A percentile compares a stretch with the other conserved stretches of the same genome.
phyloP scores from a whole-genome alignment of 2,797 vertebrate genomes.

The Merluccius polli region DNA sequence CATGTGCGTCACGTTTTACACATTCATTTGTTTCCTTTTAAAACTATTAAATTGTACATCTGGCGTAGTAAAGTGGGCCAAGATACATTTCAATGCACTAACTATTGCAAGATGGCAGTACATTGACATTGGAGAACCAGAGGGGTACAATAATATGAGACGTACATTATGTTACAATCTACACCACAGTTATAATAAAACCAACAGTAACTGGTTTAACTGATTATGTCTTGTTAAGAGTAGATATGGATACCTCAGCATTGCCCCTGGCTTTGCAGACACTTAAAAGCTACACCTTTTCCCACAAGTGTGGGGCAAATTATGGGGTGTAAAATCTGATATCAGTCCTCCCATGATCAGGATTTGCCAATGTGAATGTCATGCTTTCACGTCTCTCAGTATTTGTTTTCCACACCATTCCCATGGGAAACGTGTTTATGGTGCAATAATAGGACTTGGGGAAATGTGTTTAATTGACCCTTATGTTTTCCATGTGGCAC shows the following conservation, averaged over 20 bases:
- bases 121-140: not conserved
- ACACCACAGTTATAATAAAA: not conserved
- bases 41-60: not conserved
- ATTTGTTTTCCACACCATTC: constrained; percentile 63
- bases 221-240: constrained; percentile 19
- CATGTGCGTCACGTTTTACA: not conserved
- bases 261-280: constrained; percentile 36
- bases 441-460: constrained; percentile 57
- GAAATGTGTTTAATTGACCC: constrained; percentile 59
- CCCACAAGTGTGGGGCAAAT: constrained; percentile 54
- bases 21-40: constrained; percentile 2
- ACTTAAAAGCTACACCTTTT: constrained; percentile 51
- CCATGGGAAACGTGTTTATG: constrained; percentile 62
- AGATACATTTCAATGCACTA: not conserved
- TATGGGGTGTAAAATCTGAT: constrained; percentile 36
- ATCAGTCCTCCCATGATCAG: constrained; percentile 38
- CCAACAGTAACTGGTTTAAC: not conserved
- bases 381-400: constrained; percentile 63
- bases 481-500: constrained; percentile 59
- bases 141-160: not conserved
- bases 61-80: not conserved
- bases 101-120: not conserved
- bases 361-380: constrained; percentile 49
- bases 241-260: constrained; percentile 42
- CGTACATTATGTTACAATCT: not conserved